These are phyloP conservation scores for Micrasema longulum DNA, from an alignment of 1,140 invertebrate species.

Conservation along the genomic window DNA sequence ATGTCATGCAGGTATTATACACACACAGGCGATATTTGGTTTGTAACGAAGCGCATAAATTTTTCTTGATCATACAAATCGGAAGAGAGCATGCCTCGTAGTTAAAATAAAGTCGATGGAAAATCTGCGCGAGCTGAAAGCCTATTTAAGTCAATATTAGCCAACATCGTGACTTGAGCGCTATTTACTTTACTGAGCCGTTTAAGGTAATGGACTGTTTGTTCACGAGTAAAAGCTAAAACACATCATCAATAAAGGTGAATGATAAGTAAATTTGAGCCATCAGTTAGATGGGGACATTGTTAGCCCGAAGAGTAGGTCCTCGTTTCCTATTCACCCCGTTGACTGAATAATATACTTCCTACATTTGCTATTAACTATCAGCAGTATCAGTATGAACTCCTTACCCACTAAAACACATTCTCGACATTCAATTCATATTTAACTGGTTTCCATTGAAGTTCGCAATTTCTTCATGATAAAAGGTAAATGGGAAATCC, in stretches of 20 bases:
- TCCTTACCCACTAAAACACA: no score
- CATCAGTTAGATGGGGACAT: background rate
- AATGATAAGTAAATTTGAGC: constrained; percentile 11
- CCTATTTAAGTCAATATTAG: background rate
- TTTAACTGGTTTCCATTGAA: no score
- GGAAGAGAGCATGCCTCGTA: background rate
- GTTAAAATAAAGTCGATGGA: background rate
- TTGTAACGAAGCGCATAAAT: no score
- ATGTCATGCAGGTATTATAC: no score
- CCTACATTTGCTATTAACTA: no score
- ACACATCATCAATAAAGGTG: constrained; percentile 2
- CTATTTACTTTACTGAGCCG: constrained; percentile 4
- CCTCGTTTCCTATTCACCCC: background rate
- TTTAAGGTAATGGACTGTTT: constrained; percentile 20
- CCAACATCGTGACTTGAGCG: background rate
- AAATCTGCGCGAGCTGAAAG: background rate
- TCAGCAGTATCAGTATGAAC: no score
- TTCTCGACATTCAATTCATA: no score
- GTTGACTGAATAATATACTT: background rate
- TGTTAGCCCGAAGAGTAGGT: background rate
- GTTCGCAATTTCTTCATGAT: no score
- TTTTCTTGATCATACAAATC: no score
- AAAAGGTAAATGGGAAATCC: no score
- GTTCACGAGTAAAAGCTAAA: background rate
- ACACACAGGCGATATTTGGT: no score